Conservation (phyloP, 2,113 vertebrate species). For the Zingel zingel region DNA sequence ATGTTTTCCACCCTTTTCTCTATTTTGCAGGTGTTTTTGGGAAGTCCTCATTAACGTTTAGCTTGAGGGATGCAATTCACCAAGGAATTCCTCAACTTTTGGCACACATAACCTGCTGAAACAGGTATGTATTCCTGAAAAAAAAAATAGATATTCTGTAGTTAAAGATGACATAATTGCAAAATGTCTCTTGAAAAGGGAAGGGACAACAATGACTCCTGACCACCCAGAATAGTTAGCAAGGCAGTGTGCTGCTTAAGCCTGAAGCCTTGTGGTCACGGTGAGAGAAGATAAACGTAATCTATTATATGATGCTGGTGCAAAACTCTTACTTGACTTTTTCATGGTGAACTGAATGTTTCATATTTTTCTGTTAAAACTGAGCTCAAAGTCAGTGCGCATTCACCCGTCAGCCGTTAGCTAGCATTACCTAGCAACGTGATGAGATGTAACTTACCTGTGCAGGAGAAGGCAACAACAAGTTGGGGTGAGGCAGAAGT, state of each 20-base stretch:
- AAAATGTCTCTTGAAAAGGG: neutral
- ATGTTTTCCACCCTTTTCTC: neutral
- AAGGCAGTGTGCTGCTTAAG: neutral
- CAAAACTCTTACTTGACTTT: neutral
- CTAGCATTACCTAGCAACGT: neutral
- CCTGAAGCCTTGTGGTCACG: constrained; percentile 37
- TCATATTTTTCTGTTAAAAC: neutral
- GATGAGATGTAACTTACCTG: constrained; percentile 52
- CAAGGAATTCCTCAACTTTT: neutral
- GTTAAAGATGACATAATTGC: neutral
- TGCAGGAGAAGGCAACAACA: neutral
- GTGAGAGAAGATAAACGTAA: neutral
- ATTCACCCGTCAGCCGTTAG: neutral
- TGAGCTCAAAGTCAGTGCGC: neutral
- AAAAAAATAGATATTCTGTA: neutral
- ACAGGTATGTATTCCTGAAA: neutral
- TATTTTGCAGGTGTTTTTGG: neutral
- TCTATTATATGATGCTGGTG: neutral
- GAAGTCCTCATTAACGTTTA: neutral
- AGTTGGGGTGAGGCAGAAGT: neutral
- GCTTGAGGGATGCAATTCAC: neutral
- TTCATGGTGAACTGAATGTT: neutral
- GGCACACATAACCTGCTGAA: neutral
- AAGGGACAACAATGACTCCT: neutral
- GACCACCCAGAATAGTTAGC: neutral